A percentile compares a stretch with the other conserved stretches of the same genome.
Evolutionary conservation across 2,797 vertebrate genomes (phyloP).

Genomic region (Phylloscopus collybita): DNA sequence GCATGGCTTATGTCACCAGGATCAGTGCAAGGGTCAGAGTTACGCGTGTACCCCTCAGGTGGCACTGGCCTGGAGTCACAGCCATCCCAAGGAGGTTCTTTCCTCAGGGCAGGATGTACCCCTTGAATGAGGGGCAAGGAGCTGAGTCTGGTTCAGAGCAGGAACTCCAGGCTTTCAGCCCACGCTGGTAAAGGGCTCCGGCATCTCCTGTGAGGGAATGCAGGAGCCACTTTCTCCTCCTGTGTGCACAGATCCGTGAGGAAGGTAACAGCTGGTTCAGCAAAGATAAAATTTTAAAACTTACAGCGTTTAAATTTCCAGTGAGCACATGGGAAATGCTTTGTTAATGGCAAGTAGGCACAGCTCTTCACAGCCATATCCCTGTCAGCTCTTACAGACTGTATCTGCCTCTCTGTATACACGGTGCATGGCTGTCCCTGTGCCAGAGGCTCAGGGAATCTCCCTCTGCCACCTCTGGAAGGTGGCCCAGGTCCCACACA

Average conservation of each 20-base stretch:
- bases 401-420: neutral
- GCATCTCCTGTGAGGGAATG: neutral
- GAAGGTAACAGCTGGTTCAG: neutral
- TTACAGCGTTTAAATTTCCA: neutral
- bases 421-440: accelerated
- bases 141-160: neutral
- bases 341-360: neutral
- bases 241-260: neutral
- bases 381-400: neutral
- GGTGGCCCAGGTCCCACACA: neutral
- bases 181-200: neutral
- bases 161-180: neutral
- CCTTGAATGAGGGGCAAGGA: neutral
- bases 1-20: neutral
- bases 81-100: neutral
- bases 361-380: neutral
- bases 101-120: neutral
- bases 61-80: neutral
- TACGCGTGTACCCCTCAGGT: accelerated
- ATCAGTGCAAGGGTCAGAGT: neutral
- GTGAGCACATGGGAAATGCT: neutral
- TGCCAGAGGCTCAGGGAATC: neutral
- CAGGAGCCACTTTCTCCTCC: neutral
- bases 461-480: neutral
- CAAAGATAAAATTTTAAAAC: neutral